phyloP scores from a whole-genome alignment of 2,113 vertebrate genomes.

The Muntiacus muntjak region DNA sequence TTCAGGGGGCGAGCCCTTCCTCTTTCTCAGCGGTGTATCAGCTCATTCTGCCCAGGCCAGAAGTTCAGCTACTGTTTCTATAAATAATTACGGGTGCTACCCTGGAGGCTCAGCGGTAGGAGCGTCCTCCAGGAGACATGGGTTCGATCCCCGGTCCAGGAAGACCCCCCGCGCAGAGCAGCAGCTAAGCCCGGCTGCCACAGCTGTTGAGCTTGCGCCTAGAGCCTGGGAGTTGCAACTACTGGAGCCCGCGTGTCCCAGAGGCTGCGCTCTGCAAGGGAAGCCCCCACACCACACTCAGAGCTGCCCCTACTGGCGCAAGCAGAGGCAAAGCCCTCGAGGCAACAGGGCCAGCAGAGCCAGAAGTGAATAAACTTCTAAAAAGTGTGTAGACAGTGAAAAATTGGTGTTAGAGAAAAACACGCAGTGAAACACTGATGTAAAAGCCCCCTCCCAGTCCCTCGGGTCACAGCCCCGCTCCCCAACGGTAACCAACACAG shows the following conservation, averaged over 20 bases:
- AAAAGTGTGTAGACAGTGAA: not conserved
- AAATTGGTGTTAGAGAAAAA: not conserved
- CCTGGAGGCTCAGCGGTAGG: not conserved
- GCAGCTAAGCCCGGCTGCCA: rapidly evolving
- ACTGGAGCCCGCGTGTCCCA: rapidly evolving
- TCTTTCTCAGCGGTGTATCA: not conserved
- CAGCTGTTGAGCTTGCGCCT: not conserved
- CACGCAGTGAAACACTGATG: not conserved
- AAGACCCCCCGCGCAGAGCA: not conserved
- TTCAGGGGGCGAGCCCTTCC: too few relatives aligned
- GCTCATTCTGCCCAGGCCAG: not conserved
- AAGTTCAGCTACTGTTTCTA: not conserved
- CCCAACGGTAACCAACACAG: not conserved
- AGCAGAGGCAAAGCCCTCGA: rapidly evolving
- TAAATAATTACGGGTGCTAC: not conserved
- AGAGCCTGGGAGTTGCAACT: not conserved
- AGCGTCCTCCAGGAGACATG: not conserved
- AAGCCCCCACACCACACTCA: not conserved
- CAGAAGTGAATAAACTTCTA: not conserved
- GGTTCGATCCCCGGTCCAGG: not conserved
- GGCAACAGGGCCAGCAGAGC: not conserved
- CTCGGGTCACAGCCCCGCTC: not conserved
- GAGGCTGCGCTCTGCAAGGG: not conserved
- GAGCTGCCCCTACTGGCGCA: rapidly evolving
- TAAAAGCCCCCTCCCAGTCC: not conserved